Conservation (phyloP, 2,113 vertebrate species). For the Apteryx mantelli region DNA sequence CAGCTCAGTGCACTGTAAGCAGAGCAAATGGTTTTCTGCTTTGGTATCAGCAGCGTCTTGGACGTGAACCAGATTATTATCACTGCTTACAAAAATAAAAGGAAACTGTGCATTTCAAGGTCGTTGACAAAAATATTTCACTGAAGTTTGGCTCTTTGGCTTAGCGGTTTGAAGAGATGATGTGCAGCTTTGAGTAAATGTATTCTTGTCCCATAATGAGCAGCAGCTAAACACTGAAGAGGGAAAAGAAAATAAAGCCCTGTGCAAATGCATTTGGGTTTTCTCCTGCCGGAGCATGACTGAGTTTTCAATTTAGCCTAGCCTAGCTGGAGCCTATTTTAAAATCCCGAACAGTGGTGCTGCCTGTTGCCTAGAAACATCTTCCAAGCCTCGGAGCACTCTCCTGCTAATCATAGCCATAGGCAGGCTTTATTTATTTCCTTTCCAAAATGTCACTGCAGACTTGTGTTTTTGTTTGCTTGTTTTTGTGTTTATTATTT, state of each 20-base stretch:
- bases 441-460: conserved; percentile 14
- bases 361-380: conserved; percentile 55
- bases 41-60: conserved; percentile 27
- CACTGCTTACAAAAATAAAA: conserved; percentile 33
- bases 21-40: conserved; percentile 32
- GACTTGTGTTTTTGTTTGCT: conserved; percentile 37
- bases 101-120: conserved; percentile 12
- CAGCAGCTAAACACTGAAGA: neutral
- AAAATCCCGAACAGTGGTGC: neutral
- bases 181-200: neutral
- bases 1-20: neutral
- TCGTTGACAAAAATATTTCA: neutral
- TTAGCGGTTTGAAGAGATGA: neutral
- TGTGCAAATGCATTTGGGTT: neutral
- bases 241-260: neutral
- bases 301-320: conserved; percentile 17
- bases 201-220: neutral
- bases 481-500: conserved; percentile 4
- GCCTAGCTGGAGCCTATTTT: conserved; percentile 13
- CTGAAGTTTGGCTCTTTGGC: neutral
- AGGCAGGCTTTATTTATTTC: conserved; percentile 35
- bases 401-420: conserved; percentile 25
- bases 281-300: neutral
- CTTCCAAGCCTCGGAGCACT: conserved; percentile 27
- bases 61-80: conserved; percentile 50